Conservation (phyloP, 2,797 vertebrate species). For the Prunella strophiata region DNA sequence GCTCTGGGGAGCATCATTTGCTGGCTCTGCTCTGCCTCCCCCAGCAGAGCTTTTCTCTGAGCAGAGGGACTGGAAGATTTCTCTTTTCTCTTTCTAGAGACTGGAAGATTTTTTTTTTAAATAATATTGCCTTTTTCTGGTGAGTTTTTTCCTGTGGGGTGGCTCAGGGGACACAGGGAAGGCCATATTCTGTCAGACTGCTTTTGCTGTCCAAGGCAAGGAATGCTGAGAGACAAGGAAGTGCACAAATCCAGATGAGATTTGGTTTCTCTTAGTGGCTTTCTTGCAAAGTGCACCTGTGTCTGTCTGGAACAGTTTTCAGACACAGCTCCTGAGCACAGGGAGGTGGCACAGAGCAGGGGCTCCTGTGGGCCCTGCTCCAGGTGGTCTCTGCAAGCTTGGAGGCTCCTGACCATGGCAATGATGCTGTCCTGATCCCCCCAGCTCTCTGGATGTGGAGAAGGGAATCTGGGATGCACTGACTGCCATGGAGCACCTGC, state of each 20-base stretch:
- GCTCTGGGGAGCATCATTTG: neutral
- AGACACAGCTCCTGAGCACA: rapidly evolving
- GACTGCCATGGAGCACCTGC: neutral
- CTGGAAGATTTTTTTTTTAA: neutral
- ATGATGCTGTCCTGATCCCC: neutral
- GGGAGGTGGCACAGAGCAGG: neutral
- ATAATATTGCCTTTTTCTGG: neutral
- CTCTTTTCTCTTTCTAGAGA: neutral
- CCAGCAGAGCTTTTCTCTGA: neutral
- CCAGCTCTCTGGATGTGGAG: neutral
- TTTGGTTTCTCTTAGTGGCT: neutral
- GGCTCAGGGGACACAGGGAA: neutral
- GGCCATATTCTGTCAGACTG: neutral
- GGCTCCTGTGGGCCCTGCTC: neutral
- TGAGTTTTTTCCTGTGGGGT: neutral
- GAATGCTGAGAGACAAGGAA: neutral
- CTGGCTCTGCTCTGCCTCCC: neutral
- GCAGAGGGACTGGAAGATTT: neutral
- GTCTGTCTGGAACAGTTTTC: neutral
- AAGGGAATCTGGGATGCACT: neutral
- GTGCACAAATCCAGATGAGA: neutral
- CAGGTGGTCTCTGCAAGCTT: neutral
- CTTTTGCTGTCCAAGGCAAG: neutral
- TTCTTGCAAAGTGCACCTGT: neutral
- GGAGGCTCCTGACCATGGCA: neutral